Evolutionary conservation across 2,113 vertebrate genomes (phyloP).

Genomic region (Xenopus laevis): DNA sequence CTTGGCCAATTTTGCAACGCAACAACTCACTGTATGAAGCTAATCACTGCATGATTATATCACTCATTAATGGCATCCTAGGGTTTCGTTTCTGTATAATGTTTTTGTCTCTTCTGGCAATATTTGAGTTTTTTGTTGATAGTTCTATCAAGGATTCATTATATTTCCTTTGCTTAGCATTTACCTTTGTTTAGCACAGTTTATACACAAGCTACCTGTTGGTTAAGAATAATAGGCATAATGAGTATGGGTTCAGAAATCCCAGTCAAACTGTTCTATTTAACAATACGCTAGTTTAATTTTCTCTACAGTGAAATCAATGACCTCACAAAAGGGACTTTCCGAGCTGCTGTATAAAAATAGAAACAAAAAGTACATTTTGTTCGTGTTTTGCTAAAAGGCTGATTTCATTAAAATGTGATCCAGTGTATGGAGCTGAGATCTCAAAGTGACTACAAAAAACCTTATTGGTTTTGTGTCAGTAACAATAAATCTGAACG

Average conservation of each 20-base stretch:
- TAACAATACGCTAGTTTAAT: constrained; percentile 20
- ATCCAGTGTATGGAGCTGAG: neutral
- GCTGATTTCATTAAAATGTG: neutral
- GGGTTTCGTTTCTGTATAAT: constrained; percentile 25
- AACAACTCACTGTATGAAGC: constrained; percentile 1
- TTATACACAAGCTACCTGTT: constrained; percentile 24
- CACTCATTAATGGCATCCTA: constrained; percentile 23
- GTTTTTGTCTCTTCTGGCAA: constrained; percentile 22
- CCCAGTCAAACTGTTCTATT: constrained; percentile 16
- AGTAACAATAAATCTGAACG: neutral
- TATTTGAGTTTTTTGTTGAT: constrained; percentile 28
- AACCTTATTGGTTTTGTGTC: neutral
- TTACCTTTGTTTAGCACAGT: constrained; percentile 20
- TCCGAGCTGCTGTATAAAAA: constrained; percentile 2
- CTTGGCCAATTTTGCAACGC: constrained; percentile 5
- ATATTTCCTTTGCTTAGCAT: constrained; percentile 11
- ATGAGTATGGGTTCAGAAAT: constrained; percentile 5
- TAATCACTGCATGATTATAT: constrained; percentile 26
- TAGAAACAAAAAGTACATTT: constrained; percentile 4
- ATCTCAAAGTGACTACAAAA: neutral
- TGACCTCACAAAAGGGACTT: constrained; percentile 27
- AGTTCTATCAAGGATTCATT: constrained; percentile 20
- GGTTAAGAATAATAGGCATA: constrained; percentile 21
- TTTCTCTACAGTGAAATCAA: constrained; percentile 18
- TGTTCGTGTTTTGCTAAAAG: neutral